Percentiles rank a stretch among this genome's conserved stretches.
Conservation (phyloP, 2,888 invertebrate genomes). For the Scaptodrosophila latifasciaeformis region DNA sequence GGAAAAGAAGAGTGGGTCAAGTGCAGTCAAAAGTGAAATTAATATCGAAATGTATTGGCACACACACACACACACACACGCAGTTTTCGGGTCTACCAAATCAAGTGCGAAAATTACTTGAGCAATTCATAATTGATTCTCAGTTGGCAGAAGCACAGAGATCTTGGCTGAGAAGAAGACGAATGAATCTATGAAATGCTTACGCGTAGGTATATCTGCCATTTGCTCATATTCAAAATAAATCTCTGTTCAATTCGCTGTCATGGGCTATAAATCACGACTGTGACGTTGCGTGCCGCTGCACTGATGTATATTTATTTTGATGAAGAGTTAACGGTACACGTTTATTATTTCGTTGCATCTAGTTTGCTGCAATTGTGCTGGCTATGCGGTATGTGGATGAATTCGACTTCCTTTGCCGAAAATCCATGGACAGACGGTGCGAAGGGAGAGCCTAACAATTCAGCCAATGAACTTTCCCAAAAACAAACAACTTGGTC, state of each 20-base stretch:
- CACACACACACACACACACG: too few species aligned
- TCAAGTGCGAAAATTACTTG: constrained; percentile 17
- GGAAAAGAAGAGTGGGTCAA: constrained; percentile 59
- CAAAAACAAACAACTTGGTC: background rate
- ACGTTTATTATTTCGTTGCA: constrained; percentile 15
- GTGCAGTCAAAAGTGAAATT: constrained; percentile 69
- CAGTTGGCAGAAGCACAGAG: too few species aligned
- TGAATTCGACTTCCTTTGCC: background rate
- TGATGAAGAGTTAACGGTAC: constrained; percentile 62
- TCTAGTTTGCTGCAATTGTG: constrained; percentile 13
- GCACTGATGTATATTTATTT: constrained; percentile 10
- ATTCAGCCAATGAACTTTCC: background rate
- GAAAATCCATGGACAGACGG: too few species aligned
- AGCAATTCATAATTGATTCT: constrained; percentile 58
- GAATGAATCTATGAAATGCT: too few species aligned
- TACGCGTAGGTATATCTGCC: too few species aligned
- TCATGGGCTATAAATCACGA: constrained; percentile 64
- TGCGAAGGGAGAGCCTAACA: background rate
- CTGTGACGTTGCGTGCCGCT: constrained; percentile 42
- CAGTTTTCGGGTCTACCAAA: background rate
- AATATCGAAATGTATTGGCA: constrained; percentile 41
- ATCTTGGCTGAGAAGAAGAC: too few species aligned
- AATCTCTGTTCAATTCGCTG: constrained; percentile 66
- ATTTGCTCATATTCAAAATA: too few species aligned
- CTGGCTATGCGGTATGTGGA: background rate